Evolutionary conservation across 2,113 vertebrate species (phyloP).

Genomic region (Macrotus californicus): DNA sequence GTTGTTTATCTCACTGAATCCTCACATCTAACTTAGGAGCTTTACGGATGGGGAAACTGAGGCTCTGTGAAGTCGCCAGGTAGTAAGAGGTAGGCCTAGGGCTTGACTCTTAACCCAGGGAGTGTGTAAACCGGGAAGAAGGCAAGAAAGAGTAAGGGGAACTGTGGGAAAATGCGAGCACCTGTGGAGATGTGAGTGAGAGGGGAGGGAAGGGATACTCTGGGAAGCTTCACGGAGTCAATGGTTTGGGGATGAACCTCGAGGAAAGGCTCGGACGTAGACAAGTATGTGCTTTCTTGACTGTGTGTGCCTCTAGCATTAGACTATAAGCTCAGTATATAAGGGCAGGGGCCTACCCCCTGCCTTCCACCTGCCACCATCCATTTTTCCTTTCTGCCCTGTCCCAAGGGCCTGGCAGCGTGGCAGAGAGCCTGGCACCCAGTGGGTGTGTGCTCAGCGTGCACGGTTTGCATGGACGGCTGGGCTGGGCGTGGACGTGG

Average conservation of each 20-base stretch:
- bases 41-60: not conserved
- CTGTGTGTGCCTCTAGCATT: too few species aligned
- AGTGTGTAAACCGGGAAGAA: not conserved
- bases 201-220: too few species aligned
- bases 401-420: not conserved
- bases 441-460: accelerated
- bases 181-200: not conserved
- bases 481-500: accelerated
- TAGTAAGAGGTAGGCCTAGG: not conserved
- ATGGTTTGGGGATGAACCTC: not conserved
- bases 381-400: not conserved
- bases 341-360: not conserved
- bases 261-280: not conserved
- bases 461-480: not conserved
- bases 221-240: not conserved
- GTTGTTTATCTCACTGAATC: not conserved
- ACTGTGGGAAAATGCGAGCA: too few species aligned
- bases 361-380: too few species aligned
- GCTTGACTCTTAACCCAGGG: not conserved
- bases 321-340: not conserved
- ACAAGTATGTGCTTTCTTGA: not conserved
- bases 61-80: not conserved
- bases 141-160: too few species aligned
- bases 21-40: not conserved
- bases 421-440: not conserved